Evolutionary conservation across 2,113 vertebrate species (phyloP), one percentile per base, ranked within the genome.

Genomic region (Theristicus caerulescens): DNA sequence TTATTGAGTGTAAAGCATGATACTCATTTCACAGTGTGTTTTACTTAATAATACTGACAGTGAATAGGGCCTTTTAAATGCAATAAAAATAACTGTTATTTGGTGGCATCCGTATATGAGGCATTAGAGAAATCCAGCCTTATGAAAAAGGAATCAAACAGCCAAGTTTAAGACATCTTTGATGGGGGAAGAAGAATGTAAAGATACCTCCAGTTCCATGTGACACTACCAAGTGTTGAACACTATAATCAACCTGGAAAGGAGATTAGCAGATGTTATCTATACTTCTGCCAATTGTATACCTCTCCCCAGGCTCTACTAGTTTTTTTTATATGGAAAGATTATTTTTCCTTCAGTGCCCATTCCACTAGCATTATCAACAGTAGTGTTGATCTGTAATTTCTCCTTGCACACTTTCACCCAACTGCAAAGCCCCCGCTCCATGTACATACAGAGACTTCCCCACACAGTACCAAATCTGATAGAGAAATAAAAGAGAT

Each of bases 401-500:
- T 61, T n/a, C 59, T 74, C 72, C 13, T 8, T 55, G 38, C 64
- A 73, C 0, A 0, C 32, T 40, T 80, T 80, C 40, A 40, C 19
- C 21, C 36, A 40, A 3, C 46, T 42, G 46, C 65, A 88, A 82
- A 66, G 18, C 52, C 51, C 47, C 13, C 5, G 0, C 46, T 70
- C 64, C 0, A 0, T 16, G 15, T 25, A 40, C 9, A 38, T 16
- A 54, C 8, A 44, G 19, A 69, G 16, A n/a, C 47, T 65, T 86
- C 27, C 16, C 11, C 27, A 82, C 54, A 32, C 6, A 21, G 61
- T 42, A 74, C 17, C 24, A 78, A 80, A 88, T 83, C 65, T 47
- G 47, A 78, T 24, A 71, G 11, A 26, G 64, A 96, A 92, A 64
- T 52, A 64, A 78, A 57, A 81, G 9, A 67, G 13, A 29, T 44